Conservation (phyloP, 1,140 invertebrate species). For the Acromyrmex echinatior region DNA sequence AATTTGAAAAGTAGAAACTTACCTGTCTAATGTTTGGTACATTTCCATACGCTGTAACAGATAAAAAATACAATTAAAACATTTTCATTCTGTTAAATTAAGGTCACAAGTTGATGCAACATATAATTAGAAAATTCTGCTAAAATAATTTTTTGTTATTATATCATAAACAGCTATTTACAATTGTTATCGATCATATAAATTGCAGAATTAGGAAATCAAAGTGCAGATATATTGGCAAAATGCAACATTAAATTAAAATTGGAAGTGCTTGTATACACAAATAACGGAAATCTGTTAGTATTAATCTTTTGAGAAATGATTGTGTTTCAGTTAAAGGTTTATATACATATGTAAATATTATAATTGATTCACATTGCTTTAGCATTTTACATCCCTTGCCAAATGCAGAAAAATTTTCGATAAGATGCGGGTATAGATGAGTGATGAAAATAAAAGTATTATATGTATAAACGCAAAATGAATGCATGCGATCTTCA, state of each 20-base stretch:
- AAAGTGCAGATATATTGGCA: not conserved
- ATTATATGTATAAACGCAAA: constrained; percentile 4
- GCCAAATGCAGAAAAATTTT: constrained; percentile 22
- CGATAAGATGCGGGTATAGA: not conserved
- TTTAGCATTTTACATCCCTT: constrained; percentile 22
- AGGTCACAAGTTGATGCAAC: constrained; percentile 3
- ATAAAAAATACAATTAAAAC: constrained; percentile 58
- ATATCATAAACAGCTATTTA: constrained; percentile 26
- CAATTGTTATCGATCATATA: constrained; percentile 14
- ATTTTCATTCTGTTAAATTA: constrained; percentile 2
- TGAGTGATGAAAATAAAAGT: constrained; percentile 24
- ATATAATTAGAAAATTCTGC: constrained; percentile 17
- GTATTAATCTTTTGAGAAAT: constrained; percentile 11
- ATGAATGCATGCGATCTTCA: constrained; percentile 41
- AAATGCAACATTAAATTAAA: constrained; percentile 26
- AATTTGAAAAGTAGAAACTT: constrained; percentile 50
- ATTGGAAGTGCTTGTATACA: constrained; percentile 20
- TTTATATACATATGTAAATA: not conserved
- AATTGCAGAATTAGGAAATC: constrained; percentile 34
- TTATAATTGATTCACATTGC: constrained; percentile 2
- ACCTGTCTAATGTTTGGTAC: constrained; percentile 83
- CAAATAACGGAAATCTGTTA: not conserved
- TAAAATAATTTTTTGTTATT: constrained; percentile 12
- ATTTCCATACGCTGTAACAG: constrained; percentile 85
- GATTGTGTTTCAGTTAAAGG: not conserved